A percentile compares a stretch with the other conserved stretches of the same genome.
Evolutionary conservation across 92 coral and sea anemone species (phyloP).

Genomic region (Micromussa lordhowensis): DNA sequence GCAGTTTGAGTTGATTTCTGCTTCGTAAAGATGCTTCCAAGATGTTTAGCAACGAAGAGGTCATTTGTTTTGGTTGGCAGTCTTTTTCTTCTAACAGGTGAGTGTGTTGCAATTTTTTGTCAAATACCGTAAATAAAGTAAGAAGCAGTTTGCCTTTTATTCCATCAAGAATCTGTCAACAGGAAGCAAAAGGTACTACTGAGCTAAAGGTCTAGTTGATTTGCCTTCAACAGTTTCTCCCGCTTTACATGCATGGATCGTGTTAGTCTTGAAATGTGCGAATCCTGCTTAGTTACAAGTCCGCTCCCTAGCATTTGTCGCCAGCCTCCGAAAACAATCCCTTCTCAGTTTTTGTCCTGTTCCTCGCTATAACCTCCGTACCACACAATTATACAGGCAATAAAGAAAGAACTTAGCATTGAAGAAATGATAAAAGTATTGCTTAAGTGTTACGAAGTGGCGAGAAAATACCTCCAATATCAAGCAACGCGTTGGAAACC

Average conservation of each 20-base stretch:
- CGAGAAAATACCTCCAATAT: not conserved
- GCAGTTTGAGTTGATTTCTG: constrained; percentile 21
- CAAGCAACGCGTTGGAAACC: not conserved
- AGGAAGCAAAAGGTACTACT: not conserved
- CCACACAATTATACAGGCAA: not conserved
- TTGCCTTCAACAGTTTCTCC: not conserved
- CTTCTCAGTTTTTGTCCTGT: not conserved
- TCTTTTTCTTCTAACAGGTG: constrained; percentile 31
- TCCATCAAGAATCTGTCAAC: not conserved
- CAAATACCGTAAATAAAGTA: not conserved
- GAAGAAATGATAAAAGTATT: not conserved
- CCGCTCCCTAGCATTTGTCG: not conserved
- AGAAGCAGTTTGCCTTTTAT: not conserved
- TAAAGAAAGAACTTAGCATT: not conserved
- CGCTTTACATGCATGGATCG: not conserved
- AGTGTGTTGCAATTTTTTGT: constrained; percentile 10
- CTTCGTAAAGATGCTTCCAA: constrained; percentile 39
- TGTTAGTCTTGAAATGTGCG: not conserved
- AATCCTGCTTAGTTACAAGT: not conserved
- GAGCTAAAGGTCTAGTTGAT: not conserved
- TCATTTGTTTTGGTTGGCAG: constrained; percentile 26
- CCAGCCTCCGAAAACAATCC: not conserved
- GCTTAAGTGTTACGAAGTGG: not conserved
- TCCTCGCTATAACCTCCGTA: not conserved
- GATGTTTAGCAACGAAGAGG: constrained; percentile 14